A percentile compares a stretch with the other conserved stretches of the same genome.
Evolutionary conservation across 2,888 invertebrate genomes (phyloP).

Genomic region (Troilus luridus): DNA sequence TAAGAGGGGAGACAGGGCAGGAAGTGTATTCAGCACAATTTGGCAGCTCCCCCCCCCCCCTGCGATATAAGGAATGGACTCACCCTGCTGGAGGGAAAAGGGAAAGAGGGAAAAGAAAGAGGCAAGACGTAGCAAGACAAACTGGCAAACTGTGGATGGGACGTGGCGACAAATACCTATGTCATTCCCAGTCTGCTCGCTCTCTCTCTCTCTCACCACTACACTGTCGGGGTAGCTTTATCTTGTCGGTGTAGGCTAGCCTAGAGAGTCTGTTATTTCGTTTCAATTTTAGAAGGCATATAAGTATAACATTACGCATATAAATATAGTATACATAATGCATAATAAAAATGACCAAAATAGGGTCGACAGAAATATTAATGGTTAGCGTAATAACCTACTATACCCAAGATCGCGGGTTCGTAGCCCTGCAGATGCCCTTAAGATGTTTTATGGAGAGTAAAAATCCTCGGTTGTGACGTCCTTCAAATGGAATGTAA

Average conservation of each 20-base stretch:
- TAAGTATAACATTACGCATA: too few species aligned
- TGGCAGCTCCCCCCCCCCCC: conserved; percentile 65
- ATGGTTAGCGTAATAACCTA: too few species aligned
- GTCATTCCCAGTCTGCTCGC: background rate
- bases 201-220: background rate
- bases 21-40: conserved; percentile 66
- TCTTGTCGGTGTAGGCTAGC: background rate
- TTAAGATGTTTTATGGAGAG: too few species aligned
- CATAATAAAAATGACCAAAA: too few species aligned
- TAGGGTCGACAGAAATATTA: too few species aligned
- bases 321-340: too few species aligned
- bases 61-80: conserved; percentile 66
- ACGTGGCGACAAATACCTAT: conserved; percentile 62
- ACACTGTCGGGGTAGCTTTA: background rate
- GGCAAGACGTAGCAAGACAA: conserved; percentile 61
- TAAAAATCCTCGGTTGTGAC: too few species aligned
- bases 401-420: too few species aligned
- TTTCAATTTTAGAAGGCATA: too few species aligned
- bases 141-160: conserved; percentile 65
- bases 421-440: too few species aligned
- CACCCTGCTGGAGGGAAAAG: too few species aligned
- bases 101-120: conserved; percentile 43
- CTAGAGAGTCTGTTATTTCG: background rate
- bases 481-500: too few species aligned
- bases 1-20: conserved; percentile 61